Conservation (phyloP, 2,113 vertebrate species). For the Melanocharis versteri region DNA sequence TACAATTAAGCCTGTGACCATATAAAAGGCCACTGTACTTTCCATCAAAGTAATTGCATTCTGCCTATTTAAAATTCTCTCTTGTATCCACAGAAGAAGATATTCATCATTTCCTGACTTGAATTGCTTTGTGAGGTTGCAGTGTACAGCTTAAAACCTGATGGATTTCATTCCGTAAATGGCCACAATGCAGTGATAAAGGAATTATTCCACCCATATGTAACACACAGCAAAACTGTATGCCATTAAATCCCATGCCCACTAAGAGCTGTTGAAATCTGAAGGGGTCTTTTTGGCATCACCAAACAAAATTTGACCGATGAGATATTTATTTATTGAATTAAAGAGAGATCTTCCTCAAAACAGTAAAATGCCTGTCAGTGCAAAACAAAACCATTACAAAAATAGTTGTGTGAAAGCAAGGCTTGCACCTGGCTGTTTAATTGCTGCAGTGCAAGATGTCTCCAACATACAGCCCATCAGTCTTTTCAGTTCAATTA, state of each 20-base stretch:
- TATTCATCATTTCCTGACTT: neutral
- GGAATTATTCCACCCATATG: neutral
- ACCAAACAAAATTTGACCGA: neutral
- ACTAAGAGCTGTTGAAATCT: neutral
- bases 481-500: neutral
- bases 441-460: neutral
- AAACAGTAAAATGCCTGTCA: neutral
- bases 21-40: neutral
- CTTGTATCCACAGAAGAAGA: neutral
- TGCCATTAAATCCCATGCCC: neutral
- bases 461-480: neutral
- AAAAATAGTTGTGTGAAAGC: neutral
- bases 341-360: neutral
- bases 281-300: neutral
- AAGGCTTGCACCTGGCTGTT: neutral
- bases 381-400: neutral
- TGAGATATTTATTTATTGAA: neutral
- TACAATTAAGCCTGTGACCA: neutral
- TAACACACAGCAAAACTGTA: neutral
- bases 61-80: constrained; percentile 25
- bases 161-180: neutral
- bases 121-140: neutral
- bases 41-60: constrained; percentile 13
- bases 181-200: neutral
- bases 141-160: neutral